Evolutionary conservation across 2,888 invertebrate genomes (phyloP), one percentile per base, ranked within the genome.

Genomic region (Noctua fimbriata): DNA sequence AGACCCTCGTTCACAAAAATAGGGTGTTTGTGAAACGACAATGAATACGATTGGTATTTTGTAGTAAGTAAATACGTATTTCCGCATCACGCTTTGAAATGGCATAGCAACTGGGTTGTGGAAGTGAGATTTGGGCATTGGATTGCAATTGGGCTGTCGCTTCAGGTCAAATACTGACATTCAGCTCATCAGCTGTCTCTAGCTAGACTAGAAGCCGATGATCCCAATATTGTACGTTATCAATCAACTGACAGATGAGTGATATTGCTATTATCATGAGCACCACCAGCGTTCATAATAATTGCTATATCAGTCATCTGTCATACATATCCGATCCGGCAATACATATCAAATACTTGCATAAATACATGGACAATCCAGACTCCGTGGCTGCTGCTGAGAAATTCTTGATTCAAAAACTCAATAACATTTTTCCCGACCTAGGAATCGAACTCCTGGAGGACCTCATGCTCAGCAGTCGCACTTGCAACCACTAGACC

Each of bases 1-100:
- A 88, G 90, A 90, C 91, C 89, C 81, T 87, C 90, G 87, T 88
- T 89, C 81, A 87, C 85, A 89, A 92, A 94, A 92, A 92, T 93
- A 92, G 91, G 92, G 91, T 90, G 86, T 87, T 89, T 85, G 86
- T 79, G 82, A 87, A 91, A 91, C 87, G 89, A 88, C 89, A 90
- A 90, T 87, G 91, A 91, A 92, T 83, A 66, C 24, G 28, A 63
- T 80, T 69, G 72, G 3, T 52, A 78, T 83, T 84, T 84, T 44
- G 84, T 58, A 69, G 65, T 69, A 21, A 28, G 80, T 84, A 71
- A 84, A 81, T 79, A 67, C 12, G 24, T 73, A 32, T 52, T 73
- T 60, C 28, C 18, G 36, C 32, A 32, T 65, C 10, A 32, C 63
- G 32, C 28, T 60, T 32, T 60, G 28, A 18, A 60, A 60, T 60